Evolutionary conservation across 2,888 invertebrate genomes (phyloP).

Genomic region (Drosophila paranaensis): DNA sequence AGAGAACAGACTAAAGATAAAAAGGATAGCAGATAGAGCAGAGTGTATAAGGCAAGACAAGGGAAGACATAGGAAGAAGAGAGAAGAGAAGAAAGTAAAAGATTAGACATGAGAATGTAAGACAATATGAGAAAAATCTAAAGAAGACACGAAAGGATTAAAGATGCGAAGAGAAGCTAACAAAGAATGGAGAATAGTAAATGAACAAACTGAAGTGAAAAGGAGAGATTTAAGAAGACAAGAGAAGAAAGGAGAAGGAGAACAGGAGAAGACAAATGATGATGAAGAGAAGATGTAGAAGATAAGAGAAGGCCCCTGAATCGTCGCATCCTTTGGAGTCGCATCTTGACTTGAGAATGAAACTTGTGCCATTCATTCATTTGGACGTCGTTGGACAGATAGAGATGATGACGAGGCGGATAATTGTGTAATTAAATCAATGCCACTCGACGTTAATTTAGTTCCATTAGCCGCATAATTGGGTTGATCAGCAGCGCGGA

Average conservation of each 20-base stretch:
- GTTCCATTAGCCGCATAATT: conserved; percentile 69
- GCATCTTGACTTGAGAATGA: neutral
- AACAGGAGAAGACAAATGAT: neutral
- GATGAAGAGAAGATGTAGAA: neutral
- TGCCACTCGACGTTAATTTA: conserved; percentile 56
- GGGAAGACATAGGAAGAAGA: no score
- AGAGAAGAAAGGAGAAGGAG: neutral
- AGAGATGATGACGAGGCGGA: neutral
- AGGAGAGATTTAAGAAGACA: no score
- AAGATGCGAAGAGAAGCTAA: no score
- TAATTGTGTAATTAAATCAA: conserved; percentile 71
- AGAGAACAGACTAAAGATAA: no score
- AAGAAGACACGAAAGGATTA: no score
- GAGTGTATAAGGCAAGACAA: no score
- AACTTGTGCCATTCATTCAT: neutral
- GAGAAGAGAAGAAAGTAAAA: no score
- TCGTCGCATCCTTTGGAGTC: conserved; percentile 33
- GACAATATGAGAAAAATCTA: no score
- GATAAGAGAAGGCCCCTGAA: neutral
- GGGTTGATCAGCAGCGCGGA: conserved; percentile 45
- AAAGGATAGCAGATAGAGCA: no score
- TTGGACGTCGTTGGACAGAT: conserved; percentile 2
- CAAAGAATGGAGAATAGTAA: no score
- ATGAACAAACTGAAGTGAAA: no score
- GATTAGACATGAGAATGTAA: no score